phyloP scores from a whole-genome alignment of 2,113 vertebrate species.

The Dendropsophus ebraccatus region DNA sequence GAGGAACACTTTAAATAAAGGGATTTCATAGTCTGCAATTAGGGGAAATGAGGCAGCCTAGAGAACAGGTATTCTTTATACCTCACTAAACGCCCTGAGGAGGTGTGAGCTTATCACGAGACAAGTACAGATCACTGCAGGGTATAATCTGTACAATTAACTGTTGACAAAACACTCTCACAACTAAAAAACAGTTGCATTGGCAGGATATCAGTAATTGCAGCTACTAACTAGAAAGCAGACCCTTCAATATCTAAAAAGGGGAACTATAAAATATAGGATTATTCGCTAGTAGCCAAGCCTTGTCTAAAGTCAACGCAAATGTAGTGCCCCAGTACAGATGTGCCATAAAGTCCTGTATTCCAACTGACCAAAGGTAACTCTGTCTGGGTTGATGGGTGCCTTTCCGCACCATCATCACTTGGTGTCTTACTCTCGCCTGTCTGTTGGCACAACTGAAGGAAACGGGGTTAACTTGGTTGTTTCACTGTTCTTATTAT shows the following conservation, averaged over 20 bases:
- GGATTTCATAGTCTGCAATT: slow-evolving; percentile 54
- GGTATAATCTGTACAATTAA: slow-evolving; percentile 41
- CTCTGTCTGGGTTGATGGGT: no score
- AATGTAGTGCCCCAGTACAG: no score
- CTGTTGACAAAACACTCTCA: slow-evolving; percentile 2
- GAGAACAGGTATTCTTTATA: slow-evolving; percentile 42
- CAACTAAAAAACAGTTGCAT: slow-evolving; percentile 10
- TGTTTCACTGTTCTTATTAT: no score
- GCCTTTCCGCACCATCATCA: no score
- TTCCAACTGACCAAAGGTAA: no score
- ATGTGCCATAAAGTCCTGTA: no score
- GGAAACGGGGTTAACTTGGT: no score
- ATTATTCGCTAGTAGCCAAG: not conserved
- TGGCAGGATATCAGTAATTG: not conserved
- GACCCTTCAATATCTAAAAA: not conserved
- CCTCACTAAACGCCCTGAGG: not conserved
- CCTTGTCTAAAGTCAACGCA: no score
- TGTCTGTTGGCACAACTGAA: no score
- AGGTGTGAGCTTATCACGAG: slow-evolving; percentile 37
- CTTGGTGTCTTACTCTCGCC: no score
- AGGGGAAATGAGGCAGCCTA: slow-evolving; percentile 39
- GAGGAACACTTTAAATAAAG: slow-evolving; percentile 50
- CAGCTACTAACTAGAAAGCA: not conserved
- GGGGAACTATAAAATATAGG: not conserved
- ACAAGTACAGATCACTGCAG: slow-evolving; percentile 35